These are phyloP conservation scores for Drosophila kikkawai DNA, from an alignment of 1,140 invertebrate genomes.

Conservation along the genomic window DNA sequence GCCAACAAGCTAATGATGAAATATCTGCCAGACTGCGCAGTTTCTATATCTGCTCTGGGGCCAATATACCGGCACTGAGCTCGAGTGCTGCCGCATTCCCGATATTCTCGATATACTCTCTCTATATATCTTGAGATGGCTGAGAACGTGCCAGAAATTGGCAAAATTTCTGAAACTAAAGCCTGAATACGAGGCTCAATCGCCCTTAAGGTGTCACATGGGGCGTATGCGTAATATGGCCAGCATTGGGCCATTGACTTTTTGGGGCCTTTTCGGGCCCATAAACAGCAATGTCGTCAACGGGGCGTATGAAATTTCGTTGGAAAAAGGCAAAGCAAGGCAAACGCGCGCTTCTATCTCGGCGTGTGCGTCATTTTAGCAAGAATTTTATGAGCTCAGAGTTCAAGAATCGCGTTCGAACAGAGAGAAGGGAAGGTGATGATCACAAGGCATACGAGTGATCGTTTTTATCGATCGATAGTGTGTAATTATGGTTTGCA, in stretches of 20 bases:
- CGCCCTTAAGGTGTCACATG: slow-evolving; percentile 29
- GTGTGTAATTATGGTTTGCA: not conserved
- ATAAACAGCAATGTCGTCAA: slow-evolving; percentile 59
- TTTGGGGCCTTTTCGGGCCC: slow-evolving; percentile 33
- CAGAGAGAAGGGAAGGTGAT: not conserved
- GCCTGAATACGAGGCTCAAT: slow-evolving; percentile 24
- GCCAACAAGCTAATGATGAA: slow-evolving; percentile 76
- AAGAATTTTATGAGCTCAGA: slow-evolving; percentile 38
- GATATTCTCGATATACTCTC: slow-evolving; percentile 7
- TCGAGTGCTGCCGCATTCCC: slow-evolving; percentile 51
- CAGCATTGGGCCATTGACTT: slow-evolving; percentile 61
- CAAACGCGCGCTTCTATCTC: slow-evolving; percentile 8
- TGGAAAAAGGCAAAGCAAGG: slow-evolving; percentile 16
- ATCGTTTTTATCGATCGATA: not conserved
- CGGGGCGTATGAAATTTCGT: slow-evolving; percentile 47
- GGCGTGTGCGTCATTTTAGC: slow-evolving; percentile 23
- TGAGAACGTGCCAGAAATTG: slow-evolving; percentile 66
- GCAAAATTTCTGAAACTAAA: slow-evolving; percentile 26
- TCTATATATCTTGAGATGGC: not conserved
- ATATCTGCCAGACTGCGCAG: slow-evolving; percentile 74
- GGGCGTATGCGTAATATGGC: slow-evolving; percentile 70
- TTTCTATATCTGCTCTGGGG: slow-evolving; percentile 50
- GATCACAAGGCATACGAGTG: slow-evolving; percentile 3
- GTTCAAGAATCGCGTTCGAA: slow-evolving; percentile 16
- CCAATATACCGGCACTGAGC: slow-evolving; percentile 61